Evolutionary conservation across 2,797 vertebrate genomes (phyloP).

Genomic region (Stomatorhinus walkeri): DNA sequence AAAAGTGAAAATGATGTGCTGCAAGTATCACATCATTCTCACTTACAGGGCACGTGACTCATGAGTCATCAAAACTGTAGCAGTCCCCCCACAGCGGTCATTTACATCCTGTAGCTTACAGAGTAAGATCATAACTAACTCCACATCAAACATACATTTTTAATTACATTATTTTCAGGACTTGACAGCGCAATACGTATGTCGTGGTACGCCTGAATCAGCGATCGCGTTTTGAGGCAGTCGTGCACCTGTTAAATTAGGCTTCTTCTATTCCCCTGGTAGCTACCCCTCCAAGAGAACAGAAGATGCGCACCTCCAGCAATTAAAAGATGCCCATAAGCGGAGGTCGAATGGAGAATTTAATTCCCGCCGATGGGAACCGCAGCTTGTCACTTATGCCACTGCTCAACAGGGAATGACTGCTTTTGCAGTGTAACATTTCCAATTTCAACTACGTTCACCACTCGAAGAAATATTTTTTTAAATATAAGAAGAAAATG

Average conservation of each 20-base stretch:
- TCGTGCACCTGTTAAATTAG: slow-evolving; percentile 35
- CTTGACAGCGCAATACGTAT: not conserved
- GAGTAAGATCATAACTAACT: not conserved
- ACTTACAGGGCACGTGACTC: not conserved
- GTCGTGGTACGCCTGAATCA: not conserved
- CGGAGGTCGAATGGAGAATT: slow-evolving; percentile 41
- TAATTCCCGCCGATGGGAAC: slow-evolving; percentile 44
- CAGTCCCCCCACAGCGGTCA: not conserved
- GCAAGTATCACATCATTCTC: slow-evolving; percentile 25
- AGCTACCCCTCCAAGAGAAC: slow-evolving; percentile 40
- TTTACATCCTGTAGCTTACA: not conserved
- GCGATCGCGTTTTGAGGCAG: not conserved
- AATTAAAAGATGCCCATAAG: slow-evolving; percentile 51
- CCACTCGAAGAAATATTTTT: not conserved
- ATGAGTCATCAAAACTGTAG: not conserved
- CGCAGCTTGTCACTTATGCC: slow-evolving; percentile 33
- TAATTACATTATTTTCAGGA: not conserved
- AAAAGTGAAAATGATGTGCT: slow-evolving; percentile 17
- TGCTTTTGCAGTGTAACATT: not conserved
- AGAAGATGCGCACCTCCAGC: slow-evolving; percentile 35
- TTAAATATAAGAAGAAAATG: not conserved
- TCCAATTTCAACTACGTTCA: not conserved
- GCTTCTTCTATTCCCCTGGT: slow-evolving; percentile 45
- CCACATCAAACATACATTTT: not conserved
- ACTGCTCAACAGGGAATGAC: slow-evolving; percentile 13